phyloP scores from a whole-genome alignment of 2,888 invertebrate species.

The Drosophila mayaguana region DNA sequence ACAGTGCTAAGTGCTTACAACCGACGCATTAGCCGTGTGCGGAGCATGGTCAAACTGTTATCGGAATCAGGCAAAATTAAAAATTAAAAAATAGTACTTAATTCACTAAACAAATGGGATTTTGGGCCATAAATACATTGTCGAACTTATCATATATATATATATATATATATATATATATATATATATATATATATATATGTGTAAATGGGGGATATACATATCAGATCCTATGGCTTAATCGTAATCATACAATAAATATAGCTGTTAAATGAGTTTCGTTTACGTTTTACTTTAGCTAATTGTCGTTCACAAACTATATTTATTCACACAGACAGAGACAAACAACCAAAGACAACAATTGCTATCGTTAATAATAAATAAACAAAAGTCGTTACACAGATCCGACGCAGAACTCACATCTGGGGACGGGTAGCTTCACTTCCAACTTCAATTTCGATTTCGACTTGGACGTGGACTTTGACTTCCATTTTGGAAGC shows the following conservation, averaged over 20 bases:
- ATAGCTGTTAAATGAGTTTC: constrained; percentile 16
- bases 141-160: constrained; percentile 33
- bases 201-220: not conserved
- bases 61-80: not conserved
- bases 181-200: not conserved
- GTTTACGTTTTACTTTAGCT: constrained; percentile 36
- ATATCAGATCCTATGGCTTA: constrained; percentile 19
- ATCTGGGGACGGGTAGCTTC: not conserved
- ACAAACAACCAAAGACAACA: constrained; percentile 17
- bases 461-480: not conserved
- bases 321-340: constrained; percentile 16
- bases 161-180: not conserved
- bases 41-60: constrained; percentile 4
- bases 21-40: constrained; percentile 36
- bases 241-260: constrained; percentile 20
- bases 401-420: not conserved
- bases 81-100: not conserved
- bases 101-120: constrained; percentile 4
- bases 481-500: not conserved
- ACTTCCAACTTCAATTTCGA: not conserved
- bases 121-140: constrained; percentile 40
- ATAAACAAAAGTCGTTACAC: constrained; percentile 8
- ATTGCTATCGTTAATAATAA: constrained; percentile 2
- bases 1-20: constrained; percentile 68
- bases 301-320: constrained; percentile 41